phyloP scores from a whole-genome alignment of 2,888 invertebrate species.

The Ormyrus labotus region DNA sequence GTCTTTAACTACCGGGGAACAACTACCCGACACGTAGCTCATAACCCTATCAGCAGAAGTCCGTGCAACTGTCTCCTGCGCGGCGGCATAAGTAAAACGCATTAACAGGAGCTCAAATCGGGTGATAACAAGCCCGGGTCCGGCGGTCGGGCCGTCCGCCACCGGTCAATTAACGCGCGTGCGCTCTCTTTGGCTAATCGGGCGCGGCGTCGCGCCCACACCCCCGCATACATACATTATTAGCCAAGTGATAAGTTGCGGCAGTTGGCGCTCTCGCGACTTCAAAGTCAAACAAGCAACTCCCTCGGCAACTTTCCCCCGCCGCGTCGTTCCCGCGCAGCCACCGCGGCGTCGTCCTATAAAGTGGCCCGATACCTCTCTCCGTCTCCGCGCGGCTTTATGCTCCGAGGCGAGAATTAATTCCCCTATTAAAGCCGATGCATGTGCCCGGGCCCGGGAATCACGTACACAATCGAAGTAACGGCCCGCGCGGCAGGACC shows the following conservation, averaged over 20 bases:
- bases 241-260: slow-evolving; percentile 37
- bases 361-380: no score
- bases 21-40: no score
- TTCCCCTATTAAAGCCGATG: no score
- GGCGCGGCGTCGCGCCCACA: background rate
- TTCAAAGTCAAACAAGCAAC: slow-evolving; percentile 28
- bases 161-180: slow-evolving; percentile 36
- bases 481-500: background rate
- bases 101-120: slow-evolving; percentile 18
- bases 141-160: background rate
- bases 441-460: no score
- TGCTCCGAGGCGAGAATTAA: no score
- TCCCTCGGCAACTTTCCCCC: background rate
- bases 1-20: no score
- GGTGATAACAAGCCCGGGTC: background rate
- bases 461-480: no score
- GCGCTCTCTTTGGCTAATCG: slow-evolving; percentile 24
- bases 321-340: no score
- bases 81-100: slow-evolving; percentile 24
- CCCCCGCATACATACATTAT: slow-evolving; percentile 7
- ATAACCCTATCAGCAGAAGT: no score
- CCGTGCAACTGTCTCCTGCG: no score
- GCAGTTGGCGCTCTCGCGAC: slow-evolving; percentile 15
- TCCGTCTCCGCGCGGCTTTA: no score
- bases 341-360: no score